Percentiles rank a stretch among this genome's conserved stretches.
phyloP scores from a whole-genome alignment of 2,113 vertebrate species.

The Butorides virescens region DNA sequence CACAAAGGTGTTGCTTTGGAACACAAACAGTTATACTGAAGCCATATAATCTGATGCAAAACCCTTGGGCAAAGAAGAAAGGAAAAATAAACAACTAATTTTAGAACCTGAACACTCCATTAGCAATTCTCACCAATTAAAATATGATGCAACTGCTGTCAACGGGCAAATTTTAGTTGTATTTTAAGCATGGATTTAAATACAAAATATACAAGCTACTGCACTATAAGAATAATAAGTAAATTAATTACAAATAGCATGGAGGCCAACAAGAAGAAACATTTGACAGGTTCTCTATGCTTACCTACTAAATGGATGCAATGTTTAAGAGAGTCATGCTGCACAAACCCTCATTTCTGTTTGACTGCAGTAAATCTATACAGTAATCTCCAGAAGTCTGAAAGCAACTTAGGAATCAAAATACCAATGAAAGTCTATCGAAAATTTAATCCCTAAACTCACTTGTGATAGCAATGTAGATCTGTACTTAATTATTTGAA shows the following conservation, averaged over 20 bases:
- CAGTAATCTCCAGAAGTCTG: not conserved
- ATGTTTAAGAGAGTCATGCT: not conserved
- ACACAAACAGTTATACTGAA: slow-evolving; percentile 67
- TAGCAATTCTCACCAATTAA: slow-evolving; percentile 70
- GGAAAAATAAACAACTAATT: slow-evolving; percentile 77
- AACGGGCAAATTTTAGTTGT: slow-evolving; percentile 53
- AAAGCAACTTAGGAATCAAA: not conserved
- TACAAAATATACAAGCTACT: not conserved
- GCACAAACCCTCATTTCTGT: not conserved
- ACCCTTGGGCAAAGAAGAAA: slow-evolving; percentile 75
- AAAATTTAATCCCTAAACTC: not conserved
- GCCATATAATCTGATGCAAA: slow-evolving; percentile 74
- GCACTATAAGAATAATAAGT: not conserved
- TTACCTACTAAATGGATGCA: not conserved
- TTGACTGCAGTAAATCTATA: not conserved
- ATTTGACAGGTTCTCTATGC: not conserved
- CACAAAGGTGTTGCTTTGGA: slow-evolving; percentile 64
- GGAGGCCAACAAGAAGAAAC: not conserved
- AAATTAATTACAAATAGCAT: not conserved
- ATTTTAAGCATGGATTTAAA: slow-evolving; percentile 24
- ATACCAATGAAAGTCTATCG: not conserved
- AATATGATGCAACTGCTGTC: slow-evolving; percentile 75
- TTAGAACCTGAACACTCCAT: slow-evolving; percentile 69
- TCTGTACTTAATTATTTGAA: not conserved
- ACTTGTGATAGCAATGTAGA: not conserved